A percentile compares a stretch with the other conserved stretches of the same genome.
Evolutionary conservation across 2,797 vertebrate species (phyloP).

Genomic region (Spea hammondii): DNA sequence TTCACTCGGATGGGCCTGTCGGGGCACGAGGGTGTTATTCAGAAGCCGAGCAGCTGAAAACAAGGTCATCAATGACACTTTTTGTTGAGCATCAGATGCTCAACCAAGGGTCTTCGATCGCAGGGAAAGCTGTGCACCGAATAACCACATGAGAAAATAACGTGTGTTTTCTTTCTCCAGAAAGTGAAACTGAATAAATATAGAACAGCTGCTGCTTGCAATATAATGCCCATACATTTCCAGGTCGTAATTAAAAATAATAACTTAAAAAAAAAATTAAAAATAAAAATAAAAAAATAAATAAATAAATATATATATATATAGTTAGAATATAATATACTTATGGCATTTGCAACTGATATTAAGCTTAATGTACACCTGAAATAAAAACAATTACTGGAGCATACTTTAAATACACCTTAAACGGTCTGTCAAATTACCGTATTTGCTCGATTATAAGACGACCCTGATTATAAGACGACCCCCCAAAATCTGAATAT

Average conservation of each 20-base stretch:
- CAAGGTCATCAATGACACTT: conserved; percentile 48
- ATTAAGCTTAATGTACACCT: too few species aligned
- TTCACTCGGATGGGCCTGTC: conserved; percentile 24
- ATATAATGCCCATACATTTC: neutral
- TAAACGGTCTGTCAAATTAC: too few species aligned
- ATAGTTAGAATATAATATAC: neutral
- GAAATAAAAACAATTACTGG: too few species aligned
- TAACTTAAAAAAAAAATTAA: neutral
- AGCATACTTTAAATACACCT: too few species aligned
- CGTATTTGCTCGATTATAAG: too few species aligned
- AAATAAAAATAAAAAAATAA: conserved; percentile 1
- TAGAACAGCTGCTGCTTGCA: conserved; percentile 49
- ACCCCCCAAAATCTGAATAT: too few species aligned
- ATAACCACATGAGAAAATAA: conserved; percentile 1
- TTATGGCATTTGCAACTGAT: too few species aligned
- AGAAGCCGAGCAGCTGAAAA: conserved; percentile 60
- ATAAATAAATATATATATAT: conserved; percentile 18
- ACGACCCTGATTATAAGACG: too few species aligned
- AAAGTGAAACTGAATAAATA: conserved; percentile 53
- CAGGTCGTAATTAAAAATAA: too few species aligned
- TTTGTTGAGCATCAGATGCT: conserved; percentile 39
- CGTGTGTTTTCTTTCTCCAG: neutral
- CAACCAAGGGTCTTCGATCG: conserved; percentile 17
- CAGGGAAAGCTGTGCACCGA: neutral
- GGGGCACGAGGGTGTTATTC: conserved; percentile 61